Evolutionary conservation across 2,113 vertebrate species (phyloP), one percentile per base, ranked within the genome.

Genomic region (Columbina picui): DNA sequence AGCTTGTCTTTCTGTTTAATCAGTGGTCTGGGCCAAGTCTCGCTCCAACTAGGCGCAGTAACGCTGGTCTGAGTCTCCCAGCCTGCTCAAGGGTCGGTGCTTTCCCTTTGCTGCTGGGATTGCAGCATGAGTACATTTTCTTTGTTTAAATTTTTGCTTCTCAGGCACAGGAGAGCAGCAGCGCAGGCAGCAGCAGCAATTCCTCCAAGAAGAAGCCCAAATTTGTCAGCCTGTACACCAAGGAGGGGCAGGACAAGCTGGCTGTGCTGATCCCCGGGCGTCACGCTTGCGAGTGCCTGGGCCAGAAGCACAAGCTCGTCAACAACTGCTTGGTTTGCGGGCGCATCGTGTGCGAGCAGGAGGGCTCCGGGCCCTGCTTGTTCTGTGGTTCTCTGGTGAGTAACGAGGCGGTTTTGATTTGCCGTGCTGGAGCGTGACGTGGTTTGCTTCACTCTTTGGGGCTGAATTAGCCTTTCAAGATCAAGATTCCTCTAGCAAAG

Each of bases 301-400:
- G 98, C 84, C 99, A 99, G 96, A 99, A 98, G 96, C 99, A 99
- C 98, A 98, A 96, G 53, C 99, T 99, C 38, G 98, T 99, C 97
- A 99, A 99, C 97, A 99, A 99, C 98, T 99, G 99, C 96, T 91
- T 99, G 96, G 98, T 96, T 49, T 99, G 99, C 1, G 99, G 99
- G 9, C 99, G 99, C 27, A 99, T 99, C 3, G 99, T 99, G 76
- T 99, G 99, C 6, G 98, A 99, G 84, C 99, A 99, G 94, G 99
- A 99, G 78, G 99, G 99, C 34, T 99, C 99, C 0, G 99, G 99
- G 7, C 99, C 99, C 39, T 99, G 99, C 94, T 96, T 99, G 9
- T 99, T 99, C 97, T 99, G 99, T 22, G 98, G 99, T 16, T 97
- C 83, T 70, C 97, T 99, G 99, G 99, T 99, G 97, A 90, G 97